Evolutionary conservation across 2,888 invertebrate genomes (phyloP), one percentile per base, ranked within the genome.

Genomic region (Dione vanillae): DNA sequence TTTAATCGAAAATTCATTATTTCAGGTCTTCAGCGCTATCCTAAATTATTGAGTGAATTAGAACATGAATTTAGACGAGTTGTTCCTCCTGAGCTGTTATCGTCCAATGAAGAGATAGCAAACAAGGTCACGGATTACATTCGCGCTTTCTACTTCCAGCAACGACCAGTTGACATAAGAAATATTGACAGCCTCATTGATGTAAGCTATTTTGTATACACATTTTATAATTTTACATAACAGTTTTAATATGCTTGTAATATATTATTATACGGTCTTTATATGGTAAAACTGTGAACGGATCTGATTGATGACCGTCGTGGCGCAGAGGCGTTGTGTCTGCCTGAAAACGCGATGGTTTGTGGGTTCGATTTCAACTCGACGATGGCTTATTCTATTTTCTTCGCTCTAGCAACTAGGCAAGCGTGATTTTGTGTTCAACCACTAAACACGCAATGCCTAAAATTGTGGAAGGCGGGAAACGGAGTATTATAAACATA

Each of bases 121-220:
- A 77, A 78, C 41, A 85, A 85, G 73, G 85, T 92, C 69, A 88
- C 93, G 0, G 90, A 93, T 0, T 89, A 94, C 16, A 94, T 95
- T 74, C 86, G 94, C 12, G 84, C 92, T 12, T 95, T 95, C 83
- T 95, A 95, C 85, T 91, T 95, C 81, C 94, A 94, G 67, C 89
- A 94, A 58, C 88, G 93, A 45, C 86, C 94, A 1, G 93, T 95
- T 9, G 93, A 94, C 49, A 79, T 89, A 51, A 92, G 94, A 64
- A 94, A 94, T 58, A 84, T 93, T 67, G 94, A 95, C 78, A 94
- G 93, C 80, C 93, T 95, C 78, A 95, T 95, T 77, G 91, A 93
- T 77, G 94, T 94, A 82, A 87, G 90, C 78, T 58, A 40, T 37
- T 56, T 20, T 7, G 43, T 41, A 27, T 45, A 19, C 9, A 19